Base-by-base conservation (phyloP, 2,888 invertebrate genomes). In the Rhimphoctona megacephalus region DNA sequence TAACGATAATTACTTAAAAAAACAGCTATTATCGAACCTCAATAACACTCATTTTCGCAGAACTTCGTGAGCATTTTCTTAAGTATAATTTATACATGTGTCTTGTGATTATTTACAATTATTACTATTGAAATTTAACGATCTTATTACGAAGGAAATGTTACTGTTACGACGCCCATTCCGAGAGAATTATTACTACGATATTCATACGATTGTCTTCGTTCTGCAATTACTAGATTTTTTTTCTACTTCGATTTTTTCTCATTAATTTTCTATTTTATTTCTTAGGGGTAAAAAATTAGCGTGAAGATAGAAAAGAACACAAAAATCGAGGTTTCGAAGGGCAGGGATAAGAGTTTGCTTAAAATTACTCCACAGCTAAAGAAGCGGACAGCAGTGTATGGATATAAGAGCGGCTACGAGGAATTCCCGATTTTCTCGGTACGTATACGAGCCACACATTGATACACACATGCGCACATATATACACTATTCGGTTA, bases 371-470 rank as follows among this genome's bases (percentile, higher is more conserved):
- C 85, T 85, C 73, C 81, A 85, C 54, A 17, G 70, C 64, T 17
- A 49, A 69, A 70, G 80, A 67, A 39, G 22, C 69, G 36, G 49
- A 39, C 64, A 76, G 80, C 61, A 52, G 76, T 43, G 76, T 69
- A 69, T 39, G 22, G 52, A 64, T 74, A 64, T 64, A 43, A 36
- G 25, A 46, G 83, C 85, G 81, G 85, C 87, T 84, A 85, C 86
- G 86, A 90, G 92, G 92, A 92, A 93, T 92, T 92, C 91, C 90
- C 91, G 92, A 93, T 92, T 93, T 92, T 90, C 91, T 74, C 74
- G 74, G 84, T 85, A 85, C 85, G 79, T 80, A 61, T 90, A 90
- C 89, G 89, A 87, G 76, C 85, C 81, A 85, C 86, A 85, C 87
- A 64, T 30, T 49, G 19, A n/a, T 33, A 33, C 1, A 25, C 6